A percentile compares a stretch with the other conserved stretches of the same genome.
phyloP scores from a whole-genome alignment of 2,113 vertebrate genomes.

The Atrichornis clamosus region DNA sequence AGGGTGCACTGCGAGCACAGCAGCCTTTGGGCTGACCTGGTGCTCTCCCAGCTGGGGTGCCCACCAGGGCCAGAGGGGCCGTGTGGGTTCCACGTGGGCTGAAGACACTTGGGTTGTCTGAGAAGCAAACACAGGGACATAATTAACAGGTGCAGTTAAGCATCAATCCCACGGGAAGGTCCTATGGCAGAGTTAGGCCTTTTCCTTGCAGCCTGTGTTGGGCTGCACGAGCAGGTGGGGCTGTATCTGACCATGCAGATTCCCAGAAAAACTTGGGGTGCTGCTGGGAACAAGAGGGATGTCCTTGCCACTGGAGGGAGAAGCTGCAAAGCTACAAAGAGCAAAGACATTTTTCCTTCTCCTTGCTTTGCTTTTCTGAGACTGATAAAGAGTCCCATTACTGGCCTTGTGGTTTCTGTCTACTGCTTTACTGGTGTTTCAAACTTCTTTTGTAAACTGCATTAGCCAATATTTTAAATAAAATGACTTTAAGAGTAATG shows the following conservation, averaged over 20 bases:
- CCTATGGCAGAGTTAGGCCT: no score
- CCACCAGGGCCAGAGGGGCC: background rate
- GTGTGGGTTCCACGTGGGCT: rapidly evolving
- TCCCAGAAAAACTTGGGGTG: background rate
- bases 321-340: background rate
- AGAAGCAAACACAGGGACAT: background rate
- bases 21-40: background rate
- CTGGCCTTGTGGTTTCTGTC: background rate
- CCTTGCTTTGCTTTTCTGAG: background rate
- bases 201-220: background rate
- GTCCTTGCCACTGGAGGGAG: background rate
- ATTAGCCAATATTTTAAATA: background rate
- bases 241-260: background rate
- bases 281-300: background rate
- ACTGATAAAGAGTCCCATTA: no score
- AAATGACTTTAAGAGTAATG: background rate
- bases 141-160: background rate
- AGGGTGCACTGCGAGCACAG: background rate
- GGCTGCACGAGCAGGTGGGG: background rate
- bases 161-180: rapidly evolving
- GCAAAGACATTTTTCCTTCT: background rate
- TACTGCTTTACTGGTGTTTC: background rate
- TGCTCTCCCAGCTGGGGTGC: background rate
- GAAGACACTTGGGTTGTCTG: background rate
- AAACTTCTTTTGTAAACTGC: background rate